Conservation (phyloP, 37 sponge, comb jelly and placozoan species). For the Aplysina aerophoba region DNA sequence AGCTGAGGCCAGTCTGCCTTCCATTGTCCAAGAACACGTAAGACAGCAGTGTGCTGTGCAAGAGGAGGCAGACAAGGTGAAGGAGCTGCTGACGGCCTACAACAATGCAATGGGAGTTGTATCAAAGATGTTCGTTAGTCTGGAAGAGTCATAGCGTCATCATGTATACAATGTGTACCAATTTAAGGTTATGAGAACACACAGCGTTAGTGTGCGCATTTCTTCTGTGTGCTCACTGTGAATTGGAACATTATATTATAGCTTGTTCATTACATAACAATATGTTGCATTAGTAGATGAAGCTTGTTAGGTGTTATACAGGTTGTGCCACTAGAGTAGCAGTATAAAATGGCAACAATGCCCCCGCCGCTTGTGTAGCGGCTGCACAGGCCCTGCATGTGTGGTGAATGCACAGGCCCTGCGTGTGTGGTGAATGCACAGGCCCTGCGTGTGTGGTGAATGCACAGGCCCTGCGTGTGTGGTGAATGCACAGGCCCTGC, state of each 20-base stretch:
- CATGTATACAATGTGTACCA: background rate
- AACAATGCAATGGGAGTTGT: slow-evolving; percentile 1
- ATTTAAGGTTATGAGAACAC: background rate
- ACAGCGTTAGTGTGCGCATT: background rate
- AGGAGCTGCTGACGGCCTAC: slow-evolving; percentile 15
- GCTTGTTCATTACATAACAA: background rate
- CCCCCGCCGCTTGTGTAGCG: too few relatives aligned
- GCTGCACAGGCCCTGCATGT: too few relatives aligned
- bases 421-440: too few relatives aligned
- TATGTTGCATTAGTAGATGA: too few relatives aligned
- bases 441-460: too few relatives aligned
- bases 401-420: too few relatives aligned
- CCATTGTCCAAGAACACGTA: slow-evolving; percentile 1
- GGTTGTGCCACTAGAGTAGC: too few relatives aligned
- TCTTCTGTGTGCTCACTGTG: background rate
- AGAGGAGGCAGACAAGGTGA: background rate
- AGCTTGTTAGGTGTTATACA: too few relatives aligned
- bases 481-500: too few relatives aligned
- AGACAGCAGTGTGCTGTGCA: background rate
- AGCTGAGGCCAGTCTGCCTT: slow-evolving; percentile 2
- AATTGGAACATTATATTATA: background rate
- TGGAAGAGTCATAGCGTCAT: background rate
- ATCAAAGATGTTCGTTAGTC: background rate
- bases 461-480: too few relatives aligned
- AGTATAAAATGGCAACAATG: too few relatives aligned